Conservation (phyloP, 2,797 vertebrate species). For the Falco rusticolus region DNA sequence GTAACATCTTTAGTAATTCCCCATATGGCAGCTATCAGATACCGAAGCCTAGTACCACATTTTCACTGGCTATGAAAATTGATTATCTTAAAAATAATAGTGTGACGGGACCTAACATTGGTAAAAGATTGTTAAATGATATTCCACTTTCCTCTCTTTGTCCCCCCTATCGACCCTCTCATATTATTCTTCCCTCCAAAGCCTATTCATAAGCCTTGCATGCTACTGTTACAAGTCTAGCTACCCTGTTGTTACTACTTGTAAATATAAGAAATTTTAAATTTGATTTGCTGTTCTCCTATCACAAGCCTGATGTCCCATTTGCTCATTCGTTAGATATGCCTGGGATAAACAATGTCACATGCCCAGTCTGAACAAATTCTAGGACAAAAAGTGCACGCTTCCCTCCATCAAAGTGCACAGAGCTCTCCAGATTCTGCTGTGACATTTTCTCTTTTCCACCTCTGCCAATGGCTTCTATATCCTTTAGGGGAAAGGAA, state of each 20-base stretch:
- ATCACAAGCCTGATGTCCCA: background rate
- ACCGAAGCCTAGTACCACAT: background rate
- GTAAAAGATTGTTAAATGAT: background rate
- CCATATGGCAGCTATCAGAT: constrained; percentile 20
- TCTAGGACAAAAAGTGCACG: background rate
- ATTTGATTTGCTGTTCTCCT: constrained; percentile 5
- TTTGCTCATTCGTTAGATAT: background rate
- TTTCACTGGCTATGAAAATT: background rate
- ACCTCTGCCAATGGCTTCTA: background rate
- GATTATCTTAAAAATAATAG: constrained; percentile 24
- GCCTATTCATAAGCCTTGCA: background rate
- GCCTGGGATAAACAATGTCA: background rate
- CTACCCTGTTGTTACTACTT: background rate
- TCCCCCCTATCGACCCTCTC: background rate
- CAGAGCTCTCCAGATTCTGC: background rate
- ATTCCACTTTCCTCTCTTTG: background rate
- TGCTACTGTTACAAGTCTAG: background rate
- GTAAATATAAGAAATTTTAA: background rate
- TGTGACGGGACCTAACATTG: background rate
- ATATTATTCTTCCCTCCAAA: background rate
- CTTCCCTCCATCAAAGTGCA: background rate
- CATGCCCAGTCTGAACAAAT: background rate
- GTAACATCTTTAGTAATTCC: background rate
- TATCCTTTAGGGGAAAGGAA: background rate
- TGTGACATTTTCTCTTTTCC: background rate